Evolutionary conservation across 2,888 invertebrate species (phyloP), one percentile per base, ranked within the genome.

Genomic region (Augochlorella aurata): DNA sequence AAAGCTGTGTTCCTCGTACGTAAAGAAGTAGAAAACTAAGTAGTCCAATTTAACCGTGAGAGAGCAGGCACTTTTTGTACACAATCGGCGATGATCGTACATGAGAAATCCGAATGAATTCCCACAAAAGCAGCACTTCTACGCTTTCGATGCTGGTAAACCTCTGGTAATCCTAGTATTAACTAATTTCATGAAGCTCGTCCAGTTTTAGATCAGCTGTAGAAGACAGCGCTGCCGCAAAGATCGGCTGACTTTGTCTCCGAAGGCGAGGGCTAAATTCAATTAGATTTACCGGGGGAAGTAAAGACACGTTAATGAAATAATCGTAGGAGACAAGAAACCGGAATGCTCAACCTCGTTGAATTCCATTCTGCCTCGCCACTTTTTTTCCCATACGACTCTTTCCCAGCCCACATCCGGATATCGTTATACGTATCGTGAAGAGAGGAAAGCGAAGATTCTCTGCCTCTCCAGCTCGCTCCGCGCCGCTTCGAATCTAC

Each of bases 321-420:
- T 82, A 82, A 82, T 77, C 83, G 83, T 77, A 83, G 72, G 77
- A 83, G 77, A 82, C 82, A 73, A 82, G 72, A 83, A 82, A 82
- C 77, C 71, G 77, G 83, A 82, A 83, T 83, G 83, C 77, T 69
- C 83, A 77, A 82, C 77, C 82, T 83, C 83, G 77, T 83, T 83
- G 80, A 61, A 77, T 84, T 84, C 80, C 74, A 84, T 80, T 84
- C 81, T 79, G 72, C 50, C 74, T 79, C 54, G 21, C 67, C 63
- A 65, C 38, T 54, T 44, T 66, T 71, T 70, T 47, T 71, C 80
- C 61, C 71, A 54, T 74, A 63, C 71, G 49, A 77, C 76, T 78
- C 29, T 63, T 84, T 84, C 81, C 77, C 84, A 79, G 66, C 82
- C 85, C 82, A 85, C 85, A 85, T 85, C 85, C 85, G 85, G 85